Base-by-base conservation (phyloP, 2,888 invertebrate species). In the Agrotis segetum region DNA sequence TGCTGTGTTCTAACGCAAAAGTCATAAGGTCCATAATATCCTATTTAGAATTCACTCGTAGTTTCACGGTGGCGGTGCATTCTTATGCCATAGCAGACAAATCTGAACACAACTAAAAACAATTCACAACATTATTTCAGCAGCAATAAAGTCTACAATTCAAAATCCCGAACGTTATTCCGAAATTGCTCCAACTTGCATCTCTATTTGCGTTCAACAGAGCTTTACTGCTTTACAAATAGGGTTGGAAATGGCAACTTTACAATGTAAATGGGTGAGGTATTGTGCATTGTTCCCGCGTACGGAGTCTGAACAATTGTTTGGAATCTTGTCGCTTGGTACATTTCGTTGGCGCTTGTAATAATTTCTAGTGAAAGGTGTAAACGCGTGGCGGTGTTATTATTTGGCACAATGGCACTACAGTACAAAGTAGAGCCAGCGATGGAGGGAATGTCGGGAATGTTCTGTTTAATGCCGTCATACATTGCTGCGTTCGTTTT, bases 351-450 rank as follows among this genome's bases (percentile, higher is more conserved):
- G 78, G 75, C 61, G 74, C 58, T 74, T 74, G 77, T 74, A 71
- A 84, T 83, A 79, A 82, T 83, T 83, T 79, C 65, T 71, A 72
- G 16, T 74, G 78, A 81, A 75, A 83, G 81, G 84, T 85, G 84
- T 81, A 76, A 84, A 77, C 62, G 75, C 75, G 53, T 69, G 70
- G 60, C 56, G 49, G 66, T 73, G 64, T 82, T 80, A 83, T 85
- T 85, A 80, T 83, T 83, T 75, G 85, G 68, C 78, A 75, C 75
- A 77, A 80, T 71, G 55, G 78, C 79, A 71, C 63, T 79, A 66
- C 63, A 78, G 66, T 62, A 76, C 77, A 61, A 49, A 74, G 67
- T 55, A 60, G 65, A 74, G 55, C 59, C 68, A 55, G 58, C 62
- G n/a, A 71, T 67, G 79, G 70, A 67, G 62, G 47, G 63, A 65